Percentiles rank a stretch among this genome's conserved stretches.
These are phyloP conservation scores for Stigmatopora nigra DNA, from an alignment of 2,113 vertebrate species.

Conservation along the genomic window DNA sequence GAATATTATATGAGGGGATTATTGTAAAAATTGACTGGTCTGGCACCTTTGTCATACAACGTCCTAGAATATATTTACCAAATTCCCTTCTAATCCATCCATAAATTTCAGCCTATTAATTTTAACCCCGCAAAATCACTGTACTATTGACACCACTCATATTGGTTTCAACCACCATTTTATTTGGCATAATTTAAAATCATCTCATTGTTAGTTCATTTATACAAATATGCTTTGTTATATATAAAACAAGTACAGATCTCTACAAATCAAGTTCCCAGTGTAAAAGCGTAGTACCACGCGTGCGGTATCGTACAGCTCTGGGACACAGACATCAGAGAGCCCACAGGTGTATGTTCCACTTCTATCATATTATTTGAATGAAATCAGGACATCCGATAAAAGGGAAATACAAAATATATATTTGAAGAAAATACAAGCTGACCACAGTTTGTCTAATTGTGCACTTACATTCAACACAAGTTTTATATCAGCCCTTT, in stretches of 20 bases:
- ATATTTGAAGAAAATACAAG: neutral
- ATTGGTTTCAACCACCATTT: slow-evolving; percentile 62
- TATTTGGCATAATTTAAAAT: slow-evolving; percentile 79
- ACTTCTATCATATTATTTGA: slow-evolving; percentile 56
- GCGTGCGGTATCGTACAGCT: slow-evolving; percentile 65
- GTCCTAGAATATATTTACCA: too few relatives aligned
- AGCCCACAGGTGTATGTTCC: slow-evolving; percentile 56
- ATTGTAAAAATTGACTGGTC: too few relatives aligned
- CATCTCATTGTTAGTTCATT: slow-evolving; percentile 78
- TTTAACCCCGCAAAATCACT: neutral
- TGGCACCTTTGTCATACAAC: too few relatives aligned
- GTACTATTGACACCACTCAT: neutral
- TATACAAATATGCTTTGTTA: slow-evolving; percentile 75
- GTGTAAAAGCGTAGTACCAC: slow-evolving; percentile 84
- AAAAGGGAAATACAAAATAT: slow-evolving; percentile 7
- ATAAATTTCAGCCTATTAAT: too few relatives aligned
- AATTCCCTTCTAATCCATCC: too few relatives aligned
- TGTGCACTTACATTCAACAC: slow-evolving; percentile 54
- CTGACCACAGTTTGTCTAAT: slow-evolving; percentile 48
- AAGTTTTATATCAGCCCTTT: slow-evolving; percentile 28
- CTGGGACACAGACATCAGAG: slow-evolving; percentile 45
- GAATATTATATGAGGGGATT: too few relatives aligned
- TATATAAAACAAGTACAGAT: slow-evolving; percentile 71
- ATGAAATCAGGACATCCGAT: slow-evolving; percentile 49
- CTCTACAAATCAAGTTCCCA: slow-evolving; percentile 81